Evolutionary conservation across 2,113 vertebrate species (phyloP), one percentile per base, ranked within the genome.

Genomic region (Stercorarius parasiticus): DNA sequence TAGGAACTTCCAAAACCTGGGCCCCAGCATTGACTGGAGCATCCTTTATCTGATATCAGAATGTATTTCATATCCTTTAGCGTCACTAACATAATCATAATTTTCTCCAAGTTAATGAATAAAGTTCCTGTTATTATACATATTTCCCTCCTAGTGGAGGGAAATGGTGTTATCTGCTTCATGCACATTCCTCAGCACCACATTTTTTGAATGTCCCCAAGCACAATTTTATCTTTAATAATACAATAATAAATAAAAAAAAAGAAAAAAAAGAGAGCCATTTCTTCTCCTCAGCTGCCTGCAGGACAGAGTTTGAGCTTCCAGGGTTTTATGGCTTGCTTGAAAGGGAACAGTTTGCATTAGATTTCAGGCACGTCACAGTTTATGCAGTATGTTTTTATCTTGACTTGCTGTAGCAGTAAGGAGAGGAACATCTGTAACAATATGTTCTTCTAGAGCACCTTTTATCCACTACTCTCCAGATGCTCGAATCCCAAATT

Each of bases 31-130:
- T 71, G 47, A 3, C 29, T 88, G 25, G 19, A 71, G 38, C 7
- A 16, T 25, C 62, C 36, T 80, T 95, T 87, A 34, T 42, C 34
- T 0, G 0, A 32, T 23, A 20, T n/a, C 34, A 88, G 55, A 90
- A 91, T 15, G 21, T 76, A 87, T 86, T 96, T 91, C 55, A 50
- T 20, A 45, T 23, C 32, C 17, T 94, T 88, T n/a, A 64, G 36
- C 40, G 38, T 82, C 86, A 73, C 38, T 72, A 90, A 82, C 0
- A 1, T 52, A 92, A 91, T 64, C 13, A 78, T 50, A 1, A 80
- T 92, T 96, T 97, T 82, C 55, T 70, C 71, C 83, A 90, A 79
- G 78, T 93, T 96, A 97, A 96, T 88, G 83, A 96, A 67, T 62
- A 76, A 92, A 91, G 19, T 81, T 93, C 38, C 45, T 72, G 27